These are phyloP conservation scores for Leuciscus waleckii DNA, from an alignment of 2,797 vertebrate species.

Conservation along the genomic window DNA sequence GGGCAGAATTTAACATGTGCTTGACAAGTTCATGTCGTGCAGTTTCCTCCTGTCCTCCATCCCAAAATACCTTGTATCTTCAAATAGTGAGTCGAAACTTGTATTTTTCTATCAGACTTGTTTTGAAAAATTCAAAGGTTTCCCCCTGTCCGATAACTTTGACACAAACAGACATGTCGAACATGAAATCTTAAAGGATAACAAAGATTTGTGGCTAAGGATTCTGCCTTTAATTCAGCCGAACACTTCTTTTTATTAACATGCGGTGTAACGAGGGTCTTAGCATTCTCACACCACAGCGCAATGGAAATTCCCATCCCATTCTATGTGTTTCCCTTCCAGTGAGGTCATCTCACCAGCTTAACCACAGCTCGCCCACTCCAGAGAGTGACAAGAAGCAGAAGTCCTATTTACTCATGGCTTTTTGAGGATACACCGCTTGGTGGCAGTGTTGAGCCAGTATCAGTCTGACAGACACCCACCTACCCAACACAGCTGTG, in stretches of 20 bases:
- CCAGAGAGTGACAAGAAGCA: slow-evolving; percentile 1
- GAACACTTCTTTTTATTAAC: slow-evolving; percentile 63
- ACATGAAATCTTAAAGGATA: neutral
- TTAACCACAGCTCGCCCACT: slow-evolving; percentile 62
- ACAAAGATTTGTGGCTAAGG: slow-evolving; percentile 10
- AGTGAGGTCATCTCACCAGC: slow-evolving; percentile 75
- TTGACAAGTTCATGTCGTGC: neutral
- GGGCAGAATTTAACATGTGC: neutral
- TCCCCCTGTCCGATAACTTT: neutral
- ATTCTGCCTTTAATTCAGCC: slow-evolving; percentile 35
- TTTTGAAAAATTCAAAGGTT: neutral
- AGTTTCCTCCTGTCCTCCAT: neutral
- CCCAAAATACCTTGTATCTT: neutral
- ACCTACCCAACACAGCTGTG: slow-evolving; percentile 8
- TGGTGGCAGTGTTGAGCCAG: slow-evolving; percentile 82
- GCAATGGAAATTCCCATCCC: slow-evolving; percentile 75
- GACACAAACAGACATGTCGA: neutral
- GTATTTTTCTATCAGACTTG: neutral
- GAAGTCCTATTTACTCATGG: neutral
- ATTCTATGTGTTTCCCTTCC: slow-evolving; percentile 64
- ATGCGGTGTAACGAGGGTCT: slow-evolving; percentile 55
- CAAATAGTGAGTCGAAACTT: neutral
- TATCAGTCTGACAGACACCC: neutral
- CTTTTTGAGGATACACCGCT: slow-evolving; percentile 65
- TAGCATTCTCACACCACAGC: slow-evolving; percentile 59